Evolutionary conservation across 2,888 invertebrate species (phyloP).

Genomic region (Noctua fimbriata): DNA sequence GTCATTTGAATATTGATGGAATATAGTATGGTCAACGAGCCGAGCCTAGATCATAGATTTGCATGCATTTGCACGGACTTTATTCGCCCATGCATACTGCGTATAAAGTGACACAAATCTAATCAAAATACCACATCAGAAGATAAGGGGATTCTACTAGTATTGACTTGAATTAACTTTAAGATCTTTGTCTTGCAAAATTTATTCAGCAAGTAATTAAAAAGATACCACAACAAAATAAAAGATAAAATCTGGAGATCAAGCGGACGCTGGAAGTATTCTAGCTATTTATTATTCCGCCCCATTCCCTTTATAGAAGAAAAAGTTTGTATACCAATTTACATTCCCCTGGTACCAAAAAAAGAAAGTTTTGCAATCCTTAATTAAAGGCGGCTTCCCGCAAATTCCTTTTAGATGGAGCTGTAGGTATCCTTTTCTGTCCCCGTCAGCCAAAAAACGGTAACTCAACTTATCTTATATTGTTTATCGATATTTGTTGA

Average conservation of each 20-base stretch:
- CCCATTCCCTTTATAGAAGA: conserved; percentile 12
- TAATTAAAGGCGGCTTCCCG: conserved; percentile 34
- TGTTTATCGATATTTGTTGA: background rate
- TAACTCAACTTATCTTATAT: background rate
- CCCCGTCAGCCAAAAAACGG: background rate
- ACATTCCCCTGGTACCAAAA: conserved; percentile 31
- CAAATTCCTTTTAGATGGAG: conserved; percentile 15
- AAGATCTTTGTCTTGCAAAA: background rate
- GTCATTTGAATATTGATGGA: conserved; percentile 2
- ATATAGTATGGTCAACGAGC: background rate
- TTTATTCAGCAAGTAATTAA: conserved; percentile 28
- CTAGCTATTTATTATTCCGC: conserved; percentile 38
- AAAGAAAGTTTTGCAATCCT: conserved; percentile 31
- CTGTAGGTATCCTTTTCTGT: background rate
- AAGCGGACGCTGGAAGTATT: conserved; percentile 25
- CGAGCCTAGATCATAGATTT: background rate
- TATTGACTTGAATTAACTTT: conserved; percentile 1
- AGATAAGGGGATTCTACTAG: background rate
- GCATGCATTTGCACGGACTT: background rate
- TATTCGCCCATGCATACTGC: background rate
- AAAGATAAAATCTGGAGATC: conserved; percentile 9
- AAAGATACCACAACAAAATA: conserved; percentile 15
- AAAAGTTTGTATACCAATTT: conserved; percentile 51
- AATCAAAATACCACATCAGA: background rate
- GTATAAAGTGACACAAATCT: background rate